These are phyloP conservation scores for Labeo rohita DNA, from an alignment of 2,113 vertebrate species.

Conservation along the genomic window DNA sequence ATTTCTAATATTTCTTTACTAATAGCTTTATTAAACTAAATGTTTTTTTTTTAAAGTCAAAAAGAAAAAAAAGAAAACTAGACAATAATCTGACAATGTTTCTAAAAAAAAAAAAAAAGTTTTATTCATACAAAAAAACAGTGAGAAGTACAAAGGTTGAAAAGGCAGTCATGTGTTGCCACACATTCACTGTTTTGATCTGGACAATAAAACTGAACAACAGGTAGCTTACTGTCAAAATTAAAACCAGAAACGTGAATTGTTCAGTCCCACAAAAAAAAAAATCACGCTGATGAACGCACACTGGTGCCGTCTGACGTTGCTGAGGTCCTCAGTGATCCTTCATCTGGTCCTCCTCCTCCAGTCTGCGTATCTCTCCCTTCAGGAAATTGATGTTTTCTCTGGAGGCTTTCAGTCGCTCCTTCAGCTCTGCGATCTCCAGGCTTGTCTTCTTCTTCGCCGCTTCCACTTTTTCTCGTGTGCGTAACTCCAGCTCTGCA, in stretches of 20 bases:
- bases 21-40: background rate
- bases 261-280: background rate
- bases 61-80: background rate
- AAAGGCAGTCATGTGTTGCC: background rate
- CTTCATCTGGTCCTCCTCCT: slow-evolving; percentile 95
- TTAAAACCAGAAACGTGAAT: background rate
- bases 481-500: slow-evolving; percentile 91
- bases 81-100: background rate
- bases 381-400: slow-evolving; percentile 98
- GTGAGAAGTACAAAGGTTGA: background rate
- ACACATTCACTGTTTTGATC: background rate
- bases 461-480: slow-evolving; percentile 92
- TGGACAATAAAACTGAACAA: background rate
- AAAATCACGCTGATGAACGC: background rate
- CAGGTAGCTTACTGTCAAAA: background rate
- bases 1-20: too few relatives aligned
- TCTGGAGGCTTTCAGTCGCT: slow-evolving; percentile 95
- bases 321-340: slow-evolving; percentile 81
- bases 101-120: background rate
- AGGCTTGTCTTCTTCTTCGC: slow-evolving; percentile 97
- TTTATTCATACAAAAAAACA: slow-evolving; percentile 12
- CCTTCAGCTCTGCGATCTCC: slow-evolving; percentile 97
- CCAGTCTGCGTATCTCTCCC: slow-evolving; percentile 93
- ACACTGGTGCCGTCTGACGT: background rate
- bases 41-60: too few relatives aligned